These are phyloP conservation scores for Pogonomyrmex californicus DNA, from an alignment of 1,140 invertebrate genomes.

Conservation along the genomic window DNA sequence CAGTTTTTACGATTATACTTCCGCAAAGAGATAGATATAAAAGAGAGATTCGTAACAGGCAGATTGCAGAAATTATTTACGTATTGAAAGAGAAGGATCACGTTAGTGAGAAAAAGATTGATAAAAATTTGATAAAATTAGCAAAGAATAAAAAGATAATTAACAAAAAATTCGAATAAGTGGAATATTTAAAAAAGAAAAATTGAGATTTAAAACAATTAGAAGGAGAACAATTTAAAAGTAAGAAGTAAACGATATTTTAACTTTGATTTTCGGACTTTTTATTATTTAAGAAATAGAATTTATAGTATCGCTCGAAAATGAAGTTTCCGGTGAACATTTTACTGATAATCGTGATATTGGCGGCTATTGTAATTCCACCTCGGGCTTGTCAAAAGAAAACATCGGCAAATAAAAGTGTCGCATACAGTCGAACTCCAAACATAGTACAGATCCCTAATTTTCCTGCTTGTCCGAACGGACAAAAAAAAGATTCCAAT, in stretches of 20 bases:
- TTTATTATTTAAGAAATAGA: background rate
- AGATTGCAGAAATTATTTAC: conserved; percentile 8
- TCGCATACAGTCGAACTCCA: no score
- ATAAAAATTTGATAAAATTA: background rate
- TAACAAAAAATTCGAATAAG: background rate
- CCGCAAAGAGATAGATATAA: conserved; percentile 3
- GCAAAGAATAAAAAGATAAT: background rate
- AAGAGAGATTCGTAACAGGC: background rate
- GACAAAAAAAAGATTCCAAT: no score
- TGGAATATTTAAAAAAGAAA: background rate
- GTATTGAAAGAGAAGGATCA: background rate
- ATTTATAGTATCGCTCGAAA: background rate
- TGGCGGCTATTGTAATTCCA: background rate
- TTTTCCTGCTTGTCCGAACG: no score
- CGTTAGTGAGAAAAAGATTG: background rate
- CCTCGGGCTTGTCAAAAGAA: background rate
- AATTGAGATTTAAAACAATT: background rate
- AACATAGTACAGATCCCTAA: no score
- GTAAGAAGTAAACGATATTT: background rate
- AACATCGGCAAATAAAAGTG: background rate
- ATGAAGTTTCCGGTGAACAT: background rate
- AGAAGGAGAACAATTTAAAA: background rate
- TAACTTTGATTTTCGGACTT: background rate
- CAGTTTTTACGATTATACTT: background rate
- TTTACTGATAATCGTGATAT: conserved; percentile 21